Percentiles rank a stretch among this genome's conserved stretches.
These are phyloP conservation scores for Lissonota sp. DNA, from an alignment of 2,888 invertebrate species.

Conservation along the genomic window DNA sequence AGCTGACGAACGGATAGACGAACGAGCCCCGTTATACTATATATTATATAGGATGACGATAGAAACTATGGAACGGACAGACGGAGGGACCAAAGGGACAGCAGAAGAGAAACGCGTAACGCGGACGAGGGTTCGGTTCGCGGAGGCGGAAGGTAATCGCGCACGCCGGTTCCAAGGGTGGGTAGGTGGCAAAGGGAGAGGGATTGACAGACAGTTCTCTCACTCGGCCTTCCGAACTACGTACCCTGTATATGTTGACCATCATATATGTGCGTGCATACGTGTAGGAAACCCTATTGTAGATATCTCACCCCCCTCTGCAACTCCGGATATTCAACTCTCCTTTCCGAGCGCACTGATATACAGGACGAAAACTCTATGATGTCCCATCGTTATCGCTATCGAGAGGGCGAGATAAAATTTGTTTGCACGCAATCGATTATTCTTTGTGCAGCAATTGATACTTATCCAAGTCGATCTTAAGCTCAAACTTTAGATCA, in stretches of 20 bases:
- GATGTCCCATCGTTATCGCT: not conserved
- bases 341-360: conserved; percentile 33
- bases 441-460: not conserved
- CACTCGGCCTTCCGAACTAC: conserved; percentile 1
- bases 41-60: conserved; percentile 60
- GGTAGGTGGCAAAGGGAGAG: conserved; percentile 61
- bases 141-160: conserved; percentile 87
- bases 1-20: conserved; percentile 76
- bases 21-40: conserved; percentile 44
- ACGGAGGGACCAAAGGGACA: conserved; percentile 68
- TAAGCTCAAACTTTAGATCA: not conserved
- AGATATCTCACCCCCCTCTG: conserved; percentile 55
- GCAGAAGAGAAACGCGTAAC: conserved; percentile 61
- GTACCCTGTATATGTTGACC: conserved; percentile 2
- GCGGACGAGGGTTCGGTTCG: conserved; percentile 85
- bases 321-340: conserved; percentile 56
- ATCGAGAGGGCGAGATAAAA: not conserved
- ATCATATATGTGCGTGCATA: no score
- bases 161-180: conserved; percentile 68
- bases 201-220: conserved; percentile 66
- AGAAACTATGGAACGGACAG: conserved; percentile 67
- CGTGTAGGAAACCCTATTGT: not conserved
- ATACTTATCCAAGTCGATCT: not conserved
- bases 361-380: conserved; percentile 28
- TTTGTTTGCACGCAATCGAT: not conserved